These are phyloP conservation scores for Embiotoca jacksoni DNA, from an alignment of 2,113 vertebrate species.

Conservation along the genomic window DNA sequence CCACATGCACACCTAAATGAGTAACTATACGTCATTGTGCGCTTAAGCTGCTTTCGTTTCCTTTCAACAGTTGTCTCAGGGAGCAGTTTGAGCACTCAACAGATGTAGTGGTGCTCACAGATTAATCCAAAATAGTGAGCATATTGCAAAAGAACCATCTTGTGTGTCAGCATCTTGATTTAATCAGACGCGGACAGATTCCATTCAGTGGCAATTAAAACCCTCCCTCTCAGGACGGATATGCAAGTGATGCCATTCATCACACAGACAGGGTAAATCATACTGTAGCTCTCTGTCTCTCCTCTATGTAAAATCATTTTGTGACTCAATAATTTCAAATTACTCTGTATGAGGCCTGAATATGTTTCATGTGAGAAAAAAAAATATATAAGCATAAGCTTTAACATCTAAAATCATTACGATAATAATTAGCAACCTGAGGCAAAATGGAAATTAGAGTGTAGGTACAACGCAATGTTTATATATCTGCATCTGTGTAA, in stretches of 20 bases:
- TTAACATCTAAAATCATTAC: conserved; percentile 10
- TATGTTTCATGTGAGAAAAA: not conserved
- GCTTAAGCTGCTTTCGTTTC: not conserved
- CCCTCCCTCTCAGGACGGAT: conserved; percentile 16
- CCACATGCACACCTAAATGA: not conserved
- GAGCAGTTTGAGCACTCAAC: not conserved
- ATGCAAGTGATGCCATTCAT: conserved; percentile 39
- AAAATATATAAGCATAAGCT: not conserved
- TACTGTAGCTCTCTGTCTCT: conserved; percentile 1
- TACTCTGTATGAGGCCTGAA: not conserved
- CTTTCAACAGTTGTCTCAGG: conserved; percentile 1
- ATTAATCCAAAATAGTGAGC: conserved; percentile 27
- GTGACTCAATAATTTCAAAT: not conserved
- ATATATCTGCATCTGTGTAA: conserved; percentile 16
- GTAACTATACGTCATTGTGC: not conserved
- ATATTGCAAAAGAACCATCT: conserved; percentile 32
- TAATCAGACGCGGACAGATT: conserved; percentile 54
- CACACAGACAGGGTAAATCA: conserved; percentile 20
- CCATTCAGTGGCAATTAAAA: conserved; percentile 45
- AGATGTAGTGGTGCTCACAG: not conserved
- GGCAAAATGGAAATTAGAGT: not conserved
- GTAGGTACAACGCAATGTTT: not conserved
- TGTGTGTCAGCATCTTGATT: conserved; percentile 47
- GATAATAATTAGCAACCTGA: not conserved
- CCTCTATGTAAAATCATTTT: conserved; percentile 5